Percentiles rank a stretch among this genome's conserved stretches.
Evolutionary conservation across 2,888 invertebrate genomes (phyloP).

Genomic region (Phasia obesa): DNA sequence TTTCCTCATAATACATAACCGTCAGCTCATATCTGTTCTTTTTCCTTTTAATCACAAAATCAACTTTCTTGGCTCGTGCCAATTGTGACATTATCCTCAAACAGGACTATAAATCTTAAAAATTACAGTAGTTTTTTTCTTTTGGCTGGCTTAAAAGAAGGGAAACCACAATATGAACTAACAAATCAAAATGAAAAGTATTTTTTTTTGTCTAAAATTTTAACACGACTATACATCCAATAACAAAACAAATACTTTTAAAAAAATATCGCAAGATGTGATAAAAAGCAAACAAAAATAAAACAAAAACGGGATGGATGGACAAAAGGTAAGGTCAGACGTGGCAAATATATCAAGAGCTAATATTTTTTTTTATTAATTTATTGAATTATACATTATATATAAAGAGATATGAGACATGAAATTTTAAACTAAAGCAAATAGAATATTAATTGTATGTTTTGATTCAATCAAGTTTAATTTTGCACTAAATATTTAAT

Average conservation of each 20-base stretch:
- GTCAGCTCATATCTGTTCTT: too few relatives aligned
- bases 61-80: too few relatives aligned
- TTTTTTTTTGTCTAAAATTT: constrained; percentile 23
- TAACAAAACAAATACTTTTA: constrained; percentile 41
- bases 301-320: background rate
- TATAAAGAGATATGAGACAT: too few relatives aligned
- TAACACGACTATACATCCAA: constrained; percentile 13
- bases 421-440: too few relatives aligned
- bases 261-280: constrained; percentile 25
- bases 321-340: background rate
- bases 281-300: background rate
- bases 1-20: too few relatives aligned
- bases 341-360: background rate
- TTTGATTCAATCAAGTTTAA: too few relatives aligned
- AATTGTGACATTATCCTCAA: constrained; percentile 58
- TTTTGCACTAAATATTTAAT: too few relatives aligned
- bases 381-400: too few relatives aligned
- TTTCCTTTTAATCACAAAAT: too few relatives aligned
- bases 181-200: constrained; percentile 38
- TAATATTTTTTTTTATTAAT: too few relatives aligned
- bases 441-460: too few relatives aligned
- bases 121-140: background rate
- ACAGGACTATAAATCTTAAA: constrained; percentile 57
- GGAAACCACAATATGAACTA: constrained; percentile 54
- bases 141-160: constrained; percentile 2